These are phyloP conservation scores for Vidua macroura DNA, from an alignment of 2,113 vertebrate species.

Conservation along the genomic window DNA sequence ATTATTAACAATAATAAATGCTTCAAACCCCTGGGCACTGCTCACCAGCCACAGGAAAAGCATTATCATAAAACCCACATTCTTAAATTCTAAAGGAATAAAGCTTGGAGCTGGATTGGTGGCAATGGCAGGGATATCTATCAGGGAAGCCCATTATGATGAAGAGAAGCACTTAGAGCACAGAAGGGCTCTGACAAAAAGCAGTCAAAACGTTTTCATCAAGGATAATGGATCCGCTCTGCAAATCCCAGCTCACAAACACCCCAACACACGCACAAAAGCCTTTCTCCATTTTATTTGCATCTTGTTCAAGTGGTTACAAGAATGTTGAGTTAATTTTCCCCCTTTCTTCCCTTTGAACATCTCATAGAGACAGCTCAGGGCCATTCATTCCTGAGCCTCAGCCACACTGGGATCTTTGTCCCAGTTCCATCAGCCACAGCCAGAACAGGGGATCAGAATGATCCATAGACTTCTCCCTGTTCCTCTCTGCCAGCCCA, in stretches of 20 bases:
- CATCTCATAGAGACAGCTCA: neutral
- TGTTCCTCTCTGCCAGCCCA: neutral
- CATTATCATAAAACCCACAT: conserved; percentile 7
- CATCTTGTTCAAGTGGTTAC: neutral
- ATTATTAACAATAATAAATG: conserved; percentile 50
- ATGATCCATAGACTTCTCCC: neutral
- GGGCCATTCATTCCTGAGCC: neutral
- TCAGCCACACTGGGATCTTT: neutral
- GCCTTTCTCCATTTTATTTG: neutral
- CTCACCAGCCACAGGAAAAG: neutral
- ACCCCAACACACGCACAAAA: neutral
- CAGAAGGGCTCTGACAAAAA: conserved; percentile 35
- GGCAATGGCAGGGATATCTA: neutral
- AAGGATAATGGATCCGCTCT: neutral
- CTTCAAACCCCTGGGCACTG: neutral
- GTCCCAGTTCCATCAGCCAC: neutral
- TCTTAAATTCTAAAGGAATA: neutral
- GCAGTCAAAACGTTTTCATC: conserved; percentile 30
- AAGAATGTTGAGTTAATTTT: neutral
- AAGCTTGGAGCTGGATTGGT: neutral
- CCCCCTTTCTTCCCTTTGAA: neutral
- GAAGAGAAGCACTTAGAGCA: conserved; percentile 36
- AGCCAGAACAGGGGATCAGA: neutral
- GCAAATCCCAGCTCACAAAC: neutral
- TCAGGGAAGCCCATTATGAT: conserved; percentile 35